Conservation (phyloP, 2,113 vertebrate genomes). For the Piprites chloris region DNA sequence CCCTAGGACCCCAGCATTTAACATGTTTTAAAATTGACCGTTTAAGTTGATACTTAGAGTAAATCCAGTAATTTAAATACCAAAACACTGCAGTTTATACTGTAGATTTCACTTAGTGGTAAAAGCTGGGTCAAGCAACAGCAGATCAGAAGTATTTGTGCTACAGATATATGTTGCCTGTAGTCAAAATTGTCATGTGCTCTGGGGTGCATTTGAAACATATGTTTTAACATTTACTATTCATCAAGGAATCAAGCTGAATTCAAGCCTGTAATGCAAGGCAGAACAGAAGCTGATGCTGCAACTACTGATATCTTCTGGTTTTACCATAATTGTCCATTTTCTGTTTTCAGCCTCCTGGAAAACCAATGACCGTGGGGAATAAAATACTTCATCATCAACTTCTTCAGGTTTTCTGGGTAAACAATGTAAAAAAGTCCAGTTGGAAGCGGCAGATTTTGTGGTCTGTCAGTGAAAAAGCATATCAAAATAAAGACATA, state of each 20-base stretch:
- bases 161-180: background rate
- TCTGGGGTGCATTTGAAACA: background rate
- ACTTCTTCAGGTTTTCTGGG: constrained; percentile 91
- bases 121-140: background rate
- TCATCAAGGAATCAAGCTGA: background rate
- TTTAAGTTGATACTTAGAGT: background rate
- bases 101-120: background rate
- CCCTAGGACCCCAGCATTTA: background rate
- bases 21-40: background rate
- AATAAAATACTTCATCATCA: constrained; percentile 92
- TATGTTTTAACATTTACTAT: background rate
- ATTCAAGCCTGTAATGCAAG: background rate
- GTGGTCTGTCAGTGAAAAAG: constrained; percentile 76
- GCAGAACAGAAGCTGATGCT: background rate
- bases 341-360: constrained; percentile 93
- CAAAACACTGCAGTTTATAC: background rate
- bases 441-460: constrained; percentile 84
- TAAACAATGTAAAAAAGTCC: constrained; percentile 93
- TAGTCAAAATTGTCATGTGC: background rate
- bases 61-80: background rate
- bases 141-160: background rate
- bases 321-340: constrained; percentile 91
- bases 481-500: background rate
- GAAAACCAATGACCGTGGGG: constrained; percentile 85
- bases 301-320: background rate